phyloP scores from a whole-genome alignment of 2,797 vertebrate species.

The Agapornis canus region DNA sequence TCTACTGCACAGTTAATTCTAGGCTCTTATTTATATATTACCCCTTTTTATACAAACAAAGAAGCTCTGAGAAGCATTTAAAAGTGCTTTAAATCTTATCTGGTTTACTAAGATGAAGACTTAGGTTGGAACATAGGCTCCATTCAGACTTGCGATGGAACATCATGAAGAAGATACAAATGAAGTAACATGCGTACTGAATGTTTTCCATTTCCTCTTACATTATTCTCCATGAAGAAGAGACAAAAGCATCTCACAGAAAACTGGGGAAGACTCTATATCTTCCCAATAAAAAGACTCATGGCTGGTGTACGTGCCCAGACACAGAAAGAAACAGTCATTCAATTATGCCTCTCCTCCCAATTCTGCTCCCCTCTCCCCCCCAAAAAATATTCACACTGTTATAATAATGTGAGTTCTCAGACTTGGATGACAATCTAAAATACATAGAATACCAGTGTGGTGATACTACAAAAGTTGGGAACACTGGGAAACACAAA shows the following conservation, averaged over 20 bases:
- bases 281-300: not conserved
- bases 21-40: not conserved
- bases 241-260: not conserved
- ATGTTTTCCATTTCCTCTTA: not conserved
- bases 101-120: not conserved
- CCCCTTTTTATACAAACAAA: not conserved
- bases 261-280: not conserved
- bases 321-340: not conserved
- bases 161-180: not conserved
- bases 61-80: not conserved
- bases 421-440: not conserved
- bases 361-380: not conserved
- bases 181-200: not conserved
- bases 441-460: rapidly evolving
- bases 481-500: not conserved
- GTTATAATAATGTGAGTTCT: not conserved
- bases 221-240: not conserved
- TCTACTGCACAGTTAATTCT: not conserved
- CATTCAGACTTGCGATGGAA: not conserved
- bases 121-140: not conserved
- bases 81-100: not conserved
- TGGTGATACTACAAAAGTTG: not conserved
- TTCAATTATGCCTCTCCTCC: not conserved
- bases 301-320: not conserved
- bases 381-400: not conserved